A percentile compares a stretch with the other conserved stretches of the same genome.
Evolutionary conservation across 2,113 vertebrate genomes (phyloP).

Genomic region (Gallinago media): DNA sequence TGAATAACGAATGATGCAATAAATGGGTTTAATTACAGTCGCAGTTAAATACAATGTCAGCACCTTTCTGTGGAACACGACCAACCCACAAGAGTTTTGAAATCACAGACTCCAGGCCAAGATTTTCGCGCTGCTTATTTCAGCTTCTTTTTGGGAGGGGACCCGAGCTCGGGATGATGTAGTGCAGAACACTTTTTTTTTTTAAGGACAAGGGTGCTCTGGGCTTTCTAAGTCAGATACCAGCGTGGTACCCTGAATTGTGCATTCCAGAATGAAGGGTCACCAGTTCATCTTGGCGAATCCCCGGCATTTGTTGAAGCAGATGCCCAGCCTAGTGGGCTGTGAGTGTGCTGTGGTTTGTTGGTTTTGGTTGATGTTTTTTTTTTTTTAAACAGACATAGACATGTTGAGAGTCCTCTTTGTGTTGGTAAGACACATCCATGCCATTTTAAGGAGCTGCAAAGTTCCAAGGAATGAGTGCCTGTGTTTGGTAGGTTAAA

Average conservation of each 20-base stretch:
- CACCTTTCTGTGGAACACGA: constrained; percentile 21
- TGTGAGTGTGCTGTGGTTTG: not conserved
- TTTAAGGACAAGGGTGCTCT: not conserved
- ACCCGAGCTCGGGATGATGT: not conserved
- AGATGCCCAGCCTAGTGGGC: not conserved
- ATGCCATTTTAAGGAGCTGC: constrained; percentile 17
- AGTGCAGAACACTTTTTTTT: not conserved
- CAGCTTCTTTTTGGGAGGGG: not conserved
- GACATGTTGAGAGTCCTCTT: not conserved
- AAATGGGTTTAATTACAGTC: constrained; percentile 37
- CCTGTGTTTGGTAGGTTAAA: constrained; percentile 32
- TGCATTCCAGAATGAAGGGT: not conserved
- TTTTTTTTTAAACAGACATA: not conserved
- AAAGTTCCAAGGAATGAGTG: constrained; percentile 24
- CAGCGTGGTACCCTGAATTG: not conserved
- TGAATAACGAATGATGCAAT: not conserved
- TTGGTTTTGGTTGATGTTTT: not conserved
- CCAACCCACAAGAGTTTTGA: constrained; percentile 39
- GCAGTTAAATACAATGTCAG: constrained; percentile 11
- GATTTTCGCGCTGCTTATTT: not conserved
- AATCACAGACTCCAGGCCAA: constrained; percentile 6
- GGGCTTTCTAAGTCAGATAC: not conserved
- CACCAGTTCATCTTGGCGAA: not conserved
- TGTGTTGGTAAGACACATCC: not conserved
- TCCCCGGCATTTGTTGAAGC: not conserved